These are phyloP conservation scores for Acheta domesticus DNA, from an alignment of 2,888 invertebrate genomes.

Conservation along the genomic window DNA sequence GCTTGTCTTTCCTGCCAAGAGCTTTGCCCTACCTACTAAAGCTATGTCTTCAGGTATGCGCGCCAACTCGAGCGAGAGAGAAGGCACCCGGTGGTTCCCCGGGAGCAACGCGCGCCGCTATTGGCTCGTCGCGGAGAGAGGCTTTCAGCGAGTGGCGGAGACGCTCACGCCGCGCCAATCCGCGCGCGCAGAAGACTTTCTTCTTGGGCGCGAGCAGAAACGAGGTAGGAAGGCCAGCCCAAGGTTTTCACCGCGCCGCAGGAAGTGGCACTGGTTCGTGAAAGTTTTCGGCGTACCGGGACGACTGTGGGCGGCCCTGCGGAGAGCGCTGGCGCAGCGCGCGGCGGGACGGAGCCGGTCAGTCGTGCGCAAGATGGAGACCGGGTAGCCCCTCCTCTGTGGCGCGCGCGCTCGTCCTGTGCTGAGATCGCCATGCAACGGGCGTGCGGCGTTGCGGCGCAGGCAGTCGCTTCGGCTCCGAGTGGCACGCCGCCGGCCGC, in stretches of 20 bases:
- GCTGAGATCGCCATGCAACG: neutral
- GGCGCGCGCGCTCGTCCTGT: no score
- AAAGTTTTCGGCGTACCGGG: neutral
- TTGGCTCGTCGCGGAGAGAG: neutral
- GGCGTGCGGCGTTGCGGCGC: neutral
- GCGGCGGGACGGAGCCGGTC: neutral
- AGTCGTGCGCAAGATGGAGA: constrained; percentile 7
- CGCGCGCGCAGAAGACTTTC: constrained; percentile 28
- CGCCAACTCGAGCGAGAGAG: neutral
- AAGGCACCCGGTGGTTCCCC: neutral
- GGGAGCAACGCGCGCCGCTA: neutral
- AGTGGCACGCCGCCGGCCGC: neutral
- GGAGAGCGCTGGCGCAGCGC: no score
- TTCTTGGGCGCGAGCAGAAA: constrained; percentile 32
- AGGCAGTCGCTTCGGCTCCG: neutral
- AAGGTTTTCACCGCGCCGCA: constrained; percentile 26
- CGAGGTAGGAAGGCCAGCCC: constrained; percentile 34
- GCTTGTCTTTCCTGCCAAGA: neutral
- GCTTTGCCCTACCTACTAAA: neutral
- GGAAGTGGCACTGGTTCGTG: neutral
- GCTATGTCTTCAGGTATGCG: constrained; percentile 10
- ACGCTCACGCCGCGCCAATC: constrained; percentile 25
- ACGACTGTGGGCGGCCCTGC: no score
- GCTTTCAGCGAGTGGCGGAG: constrained; percentile 28
- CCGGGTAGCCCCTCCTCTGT: neutral